Evolutionary conservation across 2,888 invertebrate species (phyloP).

Genomic region (Helleia helle): DNA sequence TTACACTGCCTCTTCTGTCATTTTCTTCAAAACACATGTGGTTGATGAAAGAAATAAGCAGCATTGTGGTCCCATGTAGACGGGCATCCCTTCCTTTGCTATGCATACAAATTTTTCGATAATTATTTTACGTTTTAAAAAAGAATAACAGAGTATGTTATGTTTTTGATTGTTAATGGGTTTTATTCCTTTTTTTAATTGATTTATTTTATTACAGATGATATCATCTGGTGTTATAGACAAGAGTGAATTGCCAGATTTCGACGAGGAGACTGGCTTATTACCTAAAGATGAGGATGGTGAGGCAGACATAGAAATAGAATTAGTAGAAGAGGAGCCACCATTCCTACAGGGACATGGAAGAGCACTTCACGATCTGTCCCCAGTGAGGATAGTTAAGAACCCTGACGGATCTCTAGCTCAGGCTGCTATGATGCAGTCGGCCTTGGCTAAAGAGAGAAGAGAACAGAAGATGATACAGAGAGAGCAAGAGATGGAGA

Average conservation of each 20-base stretch:
- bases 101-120: too few relatives aligned
- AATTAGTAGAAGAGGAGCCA: conserved; percentile 98
- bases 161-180: too few relatives aligned
- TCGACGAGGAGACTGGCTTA: conserved; percentile 96
- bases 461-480: conserved; percentile 97
- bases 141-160: too few relatives aligned
- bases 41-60: too few relatives aligned
- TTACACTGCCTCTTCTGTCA: too few relatives aligned
- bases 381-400: conserved; percentile 96
- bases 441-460: conserved; percentile 96
- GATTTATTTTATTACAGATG: conserved; percentile 75
- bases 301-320: conserved; percentile 99
- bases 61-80: too few relatives aligned
- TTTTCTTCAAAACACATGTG: too few relatives aligned
- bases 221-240: conserved; percentile 93
- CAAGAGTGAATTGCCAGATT: conserved; percentile 95
- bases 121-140: too few relatives aligned
- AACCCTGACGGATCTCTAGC: conserved; percentile 99
- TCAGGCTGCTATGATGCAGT: conserved; percentile 99
- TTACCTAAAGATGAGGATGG: conserved; percentile 93
- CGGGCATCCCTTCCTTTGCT: too few relatives aligned
- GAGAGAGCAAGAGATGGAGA: conserved; percentile 91
- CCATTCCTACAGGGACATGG: conserved; percentile 97
- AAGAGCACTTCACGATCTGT: conserved; percentile 90
- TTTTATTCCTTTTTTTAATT: too few relatives aligned